Base-by-base conservation (phyloP, 2,797 vertebrate genomes). In the Salarias fasciatus region DNA sequence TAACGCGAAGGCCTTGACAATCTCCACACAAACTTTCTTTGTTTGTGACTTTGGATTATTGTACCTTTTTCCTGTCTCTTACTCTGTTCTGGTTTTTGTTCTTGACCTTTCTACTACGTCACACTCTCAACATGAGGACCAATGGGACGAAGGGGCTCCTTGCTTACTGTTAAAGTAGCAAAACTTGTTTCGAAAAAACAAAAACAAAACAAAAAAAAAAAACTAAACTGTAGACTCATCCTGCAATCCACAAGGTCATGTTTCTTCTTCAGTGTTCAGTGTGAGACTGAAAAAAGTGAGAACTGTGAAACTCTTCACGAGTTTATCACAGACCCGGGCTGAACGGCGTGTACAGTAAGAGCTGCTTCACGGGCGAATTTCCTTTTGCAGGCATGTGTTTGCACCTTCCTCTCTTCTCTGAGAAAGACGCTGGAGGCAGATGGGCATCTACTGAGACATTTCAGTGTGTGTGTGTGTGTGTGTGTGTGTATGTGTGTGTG, bases 1-100 rank as follows among this genome's bases (percentile, higher is more conserved):
- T 46, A 60, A 72, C 60, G 52, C 28, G 60, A 82, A 79, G 85
- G 88, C 89, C 84, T 89, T 91, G 92, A 93, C 91, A 91, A 92
- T 92, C 92, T 88, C 68, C 65, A 73, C 71, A 72, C 52, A 71
- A 57, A 28, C n/a, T 11, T 57, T 63, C 12, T 10, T 57, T 63
- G 37, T 75, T 72, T 69, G 62, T 75, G 67, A 68, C 5, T 12
- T 62, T 43, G 41, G 63, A 72, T 53, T 53, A 55, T 53, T 12
- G 46, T 29, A 47, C 65, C 52, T 41, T 14, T 71, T 57, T 33
- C 67, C 49, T 74, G 43, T 79, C 65, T 77, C 40, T 61, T 60
- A 56, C 24, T 62, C 13, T 9, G 30, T 31, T 31, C 8, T 35
- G 9, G 35, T 35, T 9, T 35, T 69, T 38, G 82, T 65, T 65